phyloP scores from a whole-genome alignment of 1,140 invertebrate species.

The Drosophila nasuta region DNA sequence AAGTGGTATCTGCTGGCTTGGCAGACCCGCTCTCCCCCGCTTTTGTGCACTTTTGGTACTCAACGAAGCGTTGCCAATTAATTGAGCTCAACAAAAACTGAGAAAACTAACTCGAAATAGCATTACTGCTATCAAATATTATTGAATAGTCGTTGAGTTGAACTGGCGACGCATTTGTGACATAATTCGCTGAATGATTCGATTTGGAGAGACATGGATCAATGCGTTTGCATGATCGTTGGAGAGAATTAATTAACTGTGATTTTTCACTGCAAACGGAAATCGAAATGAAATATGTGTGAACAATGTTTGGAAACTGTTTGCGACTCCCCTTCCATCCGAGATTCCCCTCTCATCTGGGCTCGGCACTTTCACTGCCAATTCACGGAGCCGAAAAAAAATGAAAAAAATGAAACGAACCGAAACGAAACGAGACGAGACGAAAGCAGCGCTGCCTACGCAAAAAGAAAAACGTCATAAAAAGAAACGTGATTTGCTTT shows the following conservation, averaged over 20 bases:
- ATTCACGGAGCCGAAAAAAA: not conserved
- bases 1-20: not conserved
- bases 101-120: slow-evolving; percentile 27
- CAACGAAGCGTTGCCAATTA: slow-evolving; percentile 69
- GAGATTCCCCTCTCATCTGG: slow-evolving; percentile 11
- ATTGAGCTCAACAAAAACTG: slow-evolving; percentile 49
- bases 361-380: slow-evolving; percentile 62
- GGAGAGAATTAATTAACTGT: slow-evolving; percentile 70
- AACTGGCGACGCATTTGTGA: slow-evolving; percentile 40
- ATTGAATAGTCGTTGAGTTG: too few species aligned
- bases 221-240: slow-evolving; percentile 44
- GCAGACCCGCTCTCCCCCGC: not conserved
- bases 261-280: slow-evolving; percentile 59
- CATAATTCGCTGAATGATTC: slow-evolving; percentile 63
- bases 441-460: slow-evolving; percentile 67
- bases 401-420: slow-evolving; percentile 32
- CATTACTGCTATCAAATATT: not conserved
- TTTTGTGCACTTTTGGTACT: not conserved
- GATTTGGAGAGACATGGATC: slow-evolving; percentile 38
- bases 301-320: slow-evolving; percentile 32
- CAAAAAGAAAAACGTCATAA: slow-evolving; percentile 62
- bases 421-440: slow-evolving; percentile 51
- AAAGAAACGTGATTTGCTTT: slow-evolving; percentile 78
- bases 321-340: not conserved
- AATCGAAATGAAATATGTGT: slow-evolving; percentile 56